Base-by-base conservation (phyloP, 2,888 invertebrate species). In the Eristalinus aeneus region DNA sequence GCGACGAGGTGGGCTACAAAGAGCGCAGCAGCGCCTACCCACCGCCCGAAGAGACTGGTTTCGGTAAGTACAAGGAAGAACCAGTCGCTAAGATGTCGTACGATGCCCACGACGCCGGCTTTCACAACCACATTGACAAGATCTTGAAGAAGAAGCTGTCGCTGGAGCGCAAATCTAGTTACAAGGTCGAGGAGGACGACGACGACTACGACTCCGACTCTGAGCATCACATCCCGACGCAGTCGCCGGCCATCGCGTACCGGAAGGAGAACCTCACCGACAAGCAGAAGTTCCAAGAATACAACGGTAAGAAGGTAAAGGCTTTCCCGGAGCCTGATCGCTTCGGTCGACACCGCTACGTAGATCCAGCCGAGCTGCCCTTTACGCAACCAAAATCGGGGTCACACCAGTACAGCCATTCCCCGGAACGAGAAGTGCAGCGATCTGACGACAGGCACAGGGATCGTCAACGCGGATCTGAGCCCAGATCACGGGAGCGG, bases 191-290 rank as follows among this genome's bases (percentile, higher is more conserved):
- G 8, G 88, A 88, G 56, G 82, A 89, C 46, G 90, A 90, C 23
- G 91, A 90, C 8, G 90, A 90, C 64, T 90, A 90, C 34, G 91
- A 92, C 34, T 90, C 91, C 4, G 92, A 91, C 77, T 90, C 89
- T 54, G 88, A 90, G 54, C 89, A 90, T 60, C 89, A 89, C 27
- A 78, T 82, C 22, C 82, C 84, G 46, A 87, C 80, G 10, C 84
- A 88, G 20, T 71, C 78, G 60, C 80, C 80, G 23, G 82, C 88
- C 20, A 67, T 71, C 36, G 88, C 88, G 53, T 91, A 91, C 61
- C 91, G 90, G 85, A 91, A 92, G 69, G 92, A 92, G 83, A 93
- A 93, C 88, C 89, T 93, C 34, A 92, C 92, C 1, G 93, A 93
- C 72, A 92, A 92, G 81, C 92, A 93, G 31, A 92, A 93, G 77